Evolutionary conservation across 2,113 vertebrate species (phyloP), one percentile per base, ranked within the genome.

Genomic region (Pyxicephalus adspersus): DNA sequence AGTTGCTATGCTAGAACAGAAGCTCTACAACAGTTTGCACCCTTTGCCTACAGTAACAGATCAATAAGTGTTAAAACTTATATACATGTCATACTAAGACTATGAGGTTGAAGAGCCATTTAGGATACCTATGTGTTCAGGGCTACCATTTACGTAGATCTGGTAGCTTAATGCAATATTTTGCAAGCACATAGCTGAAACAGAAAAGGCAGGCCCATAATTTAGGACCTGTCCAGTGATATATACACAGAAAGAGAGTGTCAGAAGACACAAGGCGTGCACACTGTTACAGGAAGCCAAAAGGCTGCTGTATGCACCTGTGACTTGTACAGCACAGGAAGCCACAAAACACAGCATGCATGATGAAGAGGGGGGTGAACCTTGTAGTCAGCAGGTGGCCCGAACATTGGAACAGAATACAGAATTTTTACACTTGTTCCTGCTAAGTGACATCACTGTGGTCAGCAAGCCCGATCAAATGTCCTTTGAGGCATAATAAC

Each of bases 271-370:
- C 18, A 31, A 0, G 23, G 2, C 58, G 15, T 22, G 52, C 22
- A 23, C 58, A 61, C 23, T 28, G 6, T 73, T 73, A 81, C 79
- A 81, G 79, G 79, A 81, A 81, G 79, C 79, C 29, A 5, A 65
- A 61, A 74, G 79, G 68, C 73, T 74, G 68, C 68, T 64, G 2
- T 13, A n/a, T 65, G 60, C 79, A 81, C 79, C 79, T 81, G 79
- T 73, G 71, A 65, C 16, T 64, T 73, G 60, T 22, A 63, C 26
- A 65, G 68, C 60, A 81, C 79, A 81, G 79, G 79, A 81, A 81
- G 70, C 71, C 71, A 74, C 57, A 70, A 50, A 57, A 60, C 71
- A 19, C 55, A 58, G 71, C 58, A 74, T 55, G 26, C 25, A 74
- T 13, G 3, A 29, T 28, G 38, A 18, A 18, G 60, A 52, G 26